Percentiles rank a stretch among this genome's conserved stretches.
These are phyloP conservation scores for Peromyscus eremicus DNA, from an alignment of 2,797 vertebrate species.

Conservation along the genomic window DNA sequence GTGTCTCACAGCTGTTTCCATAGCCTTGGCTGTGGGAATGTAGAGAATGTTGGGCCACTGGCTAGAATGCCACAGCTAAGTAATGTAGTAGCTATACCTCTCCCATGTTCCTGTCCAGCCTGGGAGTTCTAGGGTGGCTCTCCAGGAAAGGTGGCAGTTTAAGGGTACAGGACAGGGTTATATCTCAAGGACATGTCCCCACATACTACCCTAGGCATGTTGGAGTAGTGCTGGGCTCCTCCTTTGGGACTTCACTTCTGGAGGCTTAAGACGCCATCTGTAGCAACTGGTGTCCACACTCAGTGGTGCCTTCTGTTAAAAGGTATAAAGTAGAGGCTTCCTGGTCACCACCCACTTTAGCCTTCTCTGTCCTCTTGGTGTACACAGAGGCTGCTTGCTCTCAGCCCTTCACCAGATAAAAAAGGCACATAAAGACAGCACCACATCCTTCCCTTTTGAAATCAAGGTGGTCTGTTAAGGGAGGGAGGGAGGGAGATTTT, in stretches of 20 bases:
- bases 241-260: slow-evolving; percentile 90
- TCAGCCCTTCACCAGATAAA: slow-evolving; percentile 95
- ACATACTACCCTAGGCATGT: slow-evolving; percentile 92
- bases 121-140: slow-evolving; percentile 89
- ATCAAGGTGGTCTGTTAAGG: slow-evolving; percentile 94
- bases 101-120: slow-evolving; percentile 88
- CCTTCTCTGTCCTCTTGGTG: slow-evolving; percentile 91
- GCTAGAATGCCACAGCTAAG: slow-evolving; percentile 91
- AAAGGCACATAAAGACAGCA: slow-evolving; percentile 93
- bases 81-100: slow-evolving; percentile 92
- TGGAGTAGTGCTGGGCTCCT: slow-evolving; percentile 90
- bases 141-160: slow-evolving; percentile 90
- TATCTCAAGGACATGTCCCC: background rate
- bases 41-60: slow-evolving; percentile 88
- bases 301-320: slow-evolving; percentile 91
- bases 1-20: slow-evolving; percentile 92
- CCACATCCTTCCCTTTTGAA: slow-evolving; percentile 91
- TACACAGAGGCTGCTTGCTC: slow-evolving; percentile 94
- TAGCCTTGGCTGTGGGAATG: slow-evolving; percentile 93
- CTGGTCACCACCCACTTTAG: slow-evolving; percentile 93
- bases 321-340: slow-evolving; percentile 92
- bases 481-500: slow-evolving; percentile 89
- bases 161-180: slow-evolving; percentile 88
- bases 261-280: slow-evolving; percentile 94
- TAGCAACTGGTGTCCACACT: slow-evolving; percentile 94